Conservation (phyloP, 2,797 vertebrate species). For the Chloroceryle amazona region DNA sequence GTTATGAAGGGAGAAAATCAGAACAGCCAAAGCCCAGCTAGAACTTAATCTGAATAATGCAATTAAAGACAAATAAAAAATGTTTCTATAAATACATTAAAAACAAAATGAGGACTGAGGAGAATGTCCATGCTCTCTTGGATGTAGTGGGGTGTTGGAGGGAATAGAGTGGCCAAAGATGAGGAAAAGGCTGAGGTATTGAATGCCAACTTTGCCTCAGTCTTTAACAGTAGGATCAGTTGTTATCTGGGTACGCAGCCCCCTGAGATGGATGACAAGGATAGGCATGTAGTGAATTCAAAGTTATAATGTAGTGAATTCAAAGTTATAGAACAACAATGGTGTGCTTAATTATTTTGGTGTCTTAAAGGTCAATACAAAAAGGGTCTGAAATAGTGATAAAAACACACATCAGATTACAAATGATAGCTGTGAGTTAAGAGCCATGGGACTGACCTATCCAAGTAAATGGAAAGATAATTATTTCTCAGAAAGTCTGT, state of each 20-base stretch:
- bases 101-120: neutral
- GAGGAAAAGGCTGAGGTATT: neutral
- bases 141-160: neutral
- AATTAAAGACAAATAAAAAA: neutral
- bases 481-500: conserved; percentile 16
- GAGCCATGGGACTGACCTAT: neutral
- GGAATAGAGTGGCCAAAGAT: neutral
- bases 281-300: too few relatives aligned
- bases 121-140: neutral
- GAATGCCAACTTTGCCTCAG: neutral
- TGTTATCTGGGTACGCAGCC: neutral
- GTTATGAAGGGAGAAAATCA: neutral
- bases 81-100: neutral
- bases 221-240: neutral
- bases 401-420: neutral
- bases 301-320: neutral
- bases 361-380: conserved; percentile 37
- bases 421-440: neutral
- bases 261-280: neutral
- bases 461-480: conserved; percentile 20
- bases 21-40: neutral
- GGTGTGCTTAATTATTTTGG: conserved; percentile 1
- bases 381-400: neutral
- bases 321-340: neutral
- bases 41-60: neutral